Evolutionary conservation across 2,113 vertebrate species (phyloP).

Genomic region (Tragelaphus strepsiceros): DNA sequence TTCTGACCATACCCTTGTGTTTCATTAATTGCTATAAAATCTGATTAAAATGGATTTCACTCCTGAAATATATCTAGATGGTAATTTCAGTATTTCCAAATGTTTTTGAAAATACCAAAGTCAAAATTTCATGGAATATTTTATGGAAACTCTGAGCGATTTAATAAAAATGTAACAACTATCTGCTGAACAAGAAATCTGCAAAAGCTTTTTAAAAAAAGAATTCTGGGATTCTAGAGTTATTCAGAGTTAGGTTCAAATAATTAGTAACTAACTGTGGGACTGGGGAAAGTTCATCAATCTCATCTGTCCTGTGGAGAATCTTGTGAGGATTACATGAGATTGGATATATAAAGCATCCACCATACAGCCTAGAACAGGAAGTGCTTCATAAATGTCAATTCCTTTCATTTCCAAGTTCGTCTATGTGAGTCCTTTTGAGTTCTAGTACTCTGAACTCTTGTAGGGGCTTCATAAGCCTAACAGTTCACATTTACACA

Average conservation of each 20-base stretch:
- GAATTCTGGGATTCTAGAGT: background rate
- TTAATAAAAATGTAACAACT: background rate
- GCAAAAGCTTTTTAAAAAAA: background rate
- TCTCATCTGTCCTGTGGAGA: background rate
- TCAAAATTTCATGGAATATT: background rate
- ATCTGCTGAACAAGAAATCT: background rate
- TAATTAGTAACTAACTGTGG: background rate
- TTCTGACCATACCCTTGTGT: background rate
- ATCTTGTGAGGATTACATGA: background rate
- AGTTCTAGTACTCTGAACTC: background rate
- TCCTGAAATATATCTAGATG: background rate
- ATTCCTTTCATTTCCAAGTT: background rate
- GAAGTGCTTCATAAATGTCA: background rate
- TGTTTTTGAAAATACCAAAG: background rate
- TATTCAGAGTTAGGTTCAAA: background rate
- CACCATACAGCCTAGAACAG: background rate
- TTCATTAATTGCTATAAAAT: slow-evolving; percentile 3
- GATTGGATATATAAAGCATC: background rate
- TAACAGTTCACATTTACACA: background rate
- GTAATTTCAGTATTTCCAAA: background rate
- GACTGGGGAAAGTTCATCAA: background rate
- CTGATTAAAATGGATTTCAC: background rate
- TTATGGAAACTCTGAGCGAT: background rate
- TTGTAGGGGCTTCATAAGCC: background rate
- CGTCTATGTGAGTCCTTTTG: background rate